A percentile compares a stretch with the other conserved stretches of the same genome.
These are phyloP conservation scores for Fragum sueziense DNA, from an alignment of 2,888 invertebrate species.

Conservation along the genomic window DNA sequence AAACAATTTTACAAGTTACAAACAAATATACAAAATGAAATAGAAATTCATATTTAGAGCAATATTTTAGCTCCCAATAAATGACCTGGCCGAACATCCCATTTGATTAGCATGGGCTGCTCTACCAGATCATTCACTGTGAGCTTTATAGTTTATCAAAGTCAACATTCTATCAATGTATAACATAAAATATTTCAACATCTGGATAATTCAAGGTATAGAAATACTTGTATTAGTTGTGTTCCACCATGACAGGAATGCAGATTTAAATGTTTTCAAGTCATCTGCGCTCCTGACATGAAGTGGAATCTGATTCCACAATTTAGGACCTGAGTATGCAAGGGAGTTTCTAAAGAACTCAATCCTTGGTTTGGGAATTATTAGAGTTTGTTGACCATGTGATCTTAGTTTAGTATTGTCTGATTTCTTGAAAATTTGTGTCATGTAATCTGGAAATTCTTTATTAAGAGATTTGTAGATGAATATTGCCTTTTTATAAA, in stretches of 20 bases:
- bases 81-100: too few species aligned
- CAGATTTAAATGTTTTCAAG: not conserved
- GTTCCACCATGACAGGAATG: not conserved
- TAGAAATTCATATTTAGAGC: too few species aligned
- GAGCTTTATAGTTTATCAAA: too few species aligned
- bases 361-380: not conserved
- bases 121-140: too few species aligned
- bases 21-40: too few species aligned
- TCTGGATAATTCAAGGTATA: not conserved
- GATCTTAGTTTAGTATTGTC: not conserved
- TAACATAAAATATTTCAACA: not conserved
- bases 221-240: not conserved
- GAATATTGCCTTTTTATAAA: slow-evolving; percentile 18
- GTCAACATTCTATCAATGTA: too few species aligned
- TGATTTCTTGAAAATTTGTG: slow-evolving; percentile 4
- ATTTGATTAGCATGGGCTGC: too few species aligned
- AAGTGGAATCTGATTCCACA: slow-evolving; percentile 16
- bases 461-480: slow-evolving; percentile 21
- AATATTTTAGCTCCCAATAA: too few species aligned
- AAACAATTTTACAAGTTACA: too few species aligned
- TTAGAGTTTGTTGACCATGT: not conserved
- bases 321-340: slow-evolving; percentile 1
- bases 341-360: slow-evolving; percentile 3
- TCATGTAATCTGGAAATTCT: slow-evolving; percentile 17
- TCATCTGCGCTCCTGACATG: not conserved